A percentile compares a stretch with the other conserved stretches of the same genome.
phyloP scores from a whole-genome alignment of 2,113 vertebrate genomes.

The Urocynchramus pylzowi region DNA sequence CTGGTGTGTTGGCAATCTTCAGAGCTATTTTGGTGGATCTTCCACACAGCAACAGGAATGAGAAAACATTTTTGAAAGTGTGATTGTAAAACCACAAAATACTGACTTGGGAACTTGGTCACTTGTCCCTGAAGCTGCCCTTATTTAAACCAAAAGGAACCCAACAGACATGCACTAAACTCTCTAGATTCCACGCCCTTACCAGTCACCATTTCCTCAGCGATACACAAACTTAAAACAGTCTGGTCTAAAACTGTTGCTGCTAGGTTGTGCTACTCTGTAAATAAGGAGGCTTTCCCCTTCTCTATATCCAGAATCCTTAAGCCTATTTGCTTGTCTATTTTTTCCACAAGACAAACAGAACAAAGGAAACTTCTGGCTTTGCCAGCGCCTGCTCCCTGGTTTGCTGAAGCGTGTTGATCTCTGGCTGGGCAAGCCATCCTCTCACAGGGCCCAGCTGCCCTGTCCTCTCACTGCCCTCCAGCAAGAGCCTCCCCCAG shows the following conservation, averaged over 20 bases:
- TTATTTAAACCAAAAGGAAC: constrained; percentile 19
- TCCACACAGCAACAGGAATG: constrained; percentile 28
- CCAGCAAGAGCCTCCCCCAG: neutral
- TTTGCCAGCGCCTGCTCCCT: fast-evolving
- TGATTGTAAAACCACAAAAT: constrained; percentile 57
- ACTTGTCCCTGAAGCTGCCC: neutral
- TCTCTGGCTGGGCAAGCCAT: neutral
- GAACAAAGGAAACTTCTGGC: neutral
- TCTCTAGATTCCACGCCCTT: neutral
- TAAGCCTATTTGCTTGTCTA: neutral
- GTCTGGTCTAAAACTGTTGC: neutral
- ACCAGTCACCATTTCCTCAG: neutral
- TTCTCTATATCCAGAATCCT: neutral
- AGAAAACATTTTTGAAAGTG: constrained; percentile 54
- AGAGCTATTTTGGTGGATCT: constrained; percentile 40
- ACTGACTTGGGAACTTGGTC: constrained; percentile 5
- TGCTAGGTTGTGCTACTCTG: neutral
- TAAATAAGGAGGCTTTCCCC: neutral
- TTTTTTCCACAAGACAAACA: neutral
- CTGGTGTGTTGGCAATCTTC: neutral
- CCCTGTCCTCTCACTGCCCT: neutral
- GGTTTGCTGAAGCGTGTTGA: neutral
- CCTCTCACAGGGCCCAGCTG: neutral
- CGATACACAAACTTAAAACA: neutral
- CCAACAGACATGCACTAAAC: neutral